Base-by-base conservation (phyloP, 2,888 invertebrate species). In the Caenorhabditis sulstoni region DNA sequence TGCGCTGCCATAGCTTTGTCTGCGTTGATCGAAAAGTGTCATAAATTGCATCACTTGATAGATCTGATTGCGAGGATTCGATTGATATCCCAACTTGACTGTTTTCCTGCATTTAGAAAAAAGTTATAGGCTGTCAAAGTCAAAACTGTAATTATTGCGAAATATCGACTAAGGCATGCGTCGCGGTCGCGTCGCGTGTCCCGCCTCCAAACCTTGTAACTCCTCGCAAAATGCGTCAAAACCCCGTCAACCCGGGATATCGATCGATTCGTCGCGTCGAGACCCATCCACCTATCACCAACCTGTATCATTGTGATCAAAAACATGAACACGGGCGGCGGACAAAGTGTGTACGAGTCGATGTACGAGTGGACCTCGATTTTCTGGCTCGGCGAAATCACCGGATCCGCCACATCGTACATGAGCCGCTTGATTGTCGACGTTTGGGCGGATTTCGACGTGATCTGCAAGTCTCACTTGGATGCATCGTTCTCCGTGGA, bases 261-360 rank as follows among this genome's bases (percentile, higher is more conserved):
- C 4, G 7, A 58, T 5, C 22, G 14, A 41, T 14, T 49, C 16
- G 3, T 5, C 8, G n/a, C 47, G 22, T 5, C 29, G 7, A 22
- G 47, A 1, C 16, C 16, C 47, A 41, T 35, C 37, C 18, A 7
- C 20, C 9, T 44, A 18, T 16, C 47, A 8, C 12, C 41, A 22
- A 50, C 85, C 79, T 86, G 90, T 85, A 95, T 92, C 73, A 96
- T 87, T 3, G 96, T 96, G 87, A 97, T 94, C 75, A 95, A 92
- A 81, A 97, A 93, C 95, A 98, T 96, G 90, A 96, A 95, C 67
- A 98, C 90, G 0, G 98, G 98, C 3, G 93, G 93, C n/a, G 97
- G 98, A 91, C 94, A 94, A 4, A 74, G 79, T 3, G 71, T 68
- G 67, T 85, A 85, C 9, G 67, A 70, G 57, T 85, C 83, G 29